Percentiles rank a stretch among this genome's conserved stretches.
Evolutionary conservation across 1,140 invertebrate genomes (phyloP).

Genomic region (Triops cancriformis): DNA sequence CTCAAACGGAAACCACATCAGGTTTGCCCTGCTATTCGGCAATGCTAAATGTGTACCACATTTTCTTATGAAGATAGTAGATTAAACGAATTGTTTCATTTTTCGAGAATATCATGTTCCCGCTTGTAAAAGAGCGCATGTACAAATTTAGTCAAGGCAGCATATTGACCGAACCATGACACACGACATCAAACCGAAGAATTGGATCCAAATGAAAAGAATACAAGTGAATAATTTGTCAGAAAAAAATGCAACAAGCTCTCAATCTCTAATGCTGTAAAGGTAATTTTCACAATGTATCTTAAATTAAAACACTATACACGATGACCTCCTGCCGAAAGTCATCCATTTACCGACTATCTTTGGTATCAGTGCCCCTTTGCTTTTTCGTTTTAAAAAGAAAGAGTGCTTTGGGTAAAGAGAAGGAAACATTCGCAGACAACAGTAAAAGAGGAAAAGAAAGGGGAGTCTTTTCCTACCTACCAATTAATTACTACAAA

Average conservation of each 20-base stretch:
- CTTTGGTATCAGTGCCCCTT: conserved; percentile 5
- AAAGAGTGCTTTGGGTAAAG: conserved; percentile 9
- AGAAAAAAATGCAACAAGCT: neutral
- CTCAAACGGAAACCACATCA: no score
- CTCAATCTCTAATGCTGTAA: neutral
- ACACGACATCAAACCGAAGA: neutral
- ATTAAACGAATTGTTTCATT: neutral
- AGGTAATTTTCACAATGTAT: neutral
- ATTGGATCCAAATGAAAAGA: neutral
- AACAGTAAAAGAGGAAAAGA: neutral
- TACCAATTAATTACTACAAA: conserved; percentile 1
- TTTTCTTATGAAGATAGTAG: no score
- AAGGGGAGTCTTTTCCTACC: neutral
- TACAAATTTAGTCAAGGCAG: conserved; percentile 10
- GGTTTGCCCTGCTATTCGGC: no score
- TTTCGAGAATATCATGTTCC: conserved; percentile 14
- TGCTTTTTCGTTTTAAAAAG: conserved; percentile 1
- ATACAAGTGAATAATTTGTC: conserved; percentile 2
- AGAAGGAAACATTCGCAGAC: neutral
- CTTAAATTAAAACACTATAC: neutral
- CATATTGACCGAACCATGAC: neutral
- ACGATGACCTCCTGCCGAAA: neutral
- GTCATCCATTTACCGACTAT: neutral
- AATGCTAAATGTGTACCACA: no score
- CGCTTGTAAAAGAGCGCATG: conserved; percentile 12